Evolutionary conservation across 2,888 invertebrate species (phyloP).

Genomic region (Lepidocyrtinus sp.): DNA sequence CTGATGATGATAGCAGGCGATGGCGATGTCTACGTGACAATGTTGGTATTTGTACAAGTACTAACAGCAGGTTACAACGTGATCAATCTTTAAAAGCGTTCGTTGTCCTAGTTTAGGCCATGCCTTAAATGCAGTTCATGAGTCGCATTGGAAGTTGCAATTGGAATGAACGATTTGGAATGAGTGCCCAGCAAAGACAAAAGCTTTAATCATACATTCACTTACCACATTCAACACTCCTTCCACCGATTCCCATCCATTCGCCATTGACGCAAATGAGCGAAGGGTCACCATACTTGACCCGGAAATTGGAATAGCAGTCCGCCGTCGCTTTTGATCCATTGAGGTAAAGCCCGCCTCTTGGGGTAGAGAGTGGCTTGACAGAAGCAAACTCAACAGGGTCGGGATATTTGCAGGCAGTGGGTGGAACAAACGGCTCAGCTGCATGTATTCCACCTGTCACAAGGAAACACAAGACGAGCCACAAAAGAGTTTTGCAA

Average conservation of each 20-base stretch:
- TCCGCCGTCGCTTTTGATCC: constrained; percentile 49
- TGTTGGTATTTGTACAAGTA: too few relatives aligned
- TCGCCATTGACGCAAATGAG: constrained; percentile 54
- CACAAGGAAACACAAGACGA: constrained; percentile 46
- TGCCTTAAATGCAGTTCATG: too few relatives aligned
- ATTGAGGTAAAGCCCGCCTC: constrained; percentile 40
- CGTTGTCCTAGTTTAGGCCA: too few relatives aligned
- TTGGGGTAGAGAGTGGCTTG: constrained; percentile 33
- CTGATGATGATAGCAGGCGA: too few relatives aligned
- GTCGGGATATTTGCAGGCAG: constrained; percentile 41
- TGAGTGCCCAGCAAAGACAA: not conserved
- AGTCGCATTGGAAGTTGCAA: too few relatives aligned
- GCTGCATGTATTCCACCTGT: constrained; percentile 49
- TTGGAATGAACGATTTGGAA: not conserved
- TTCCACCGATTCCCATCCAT: constrained; percentile 39
- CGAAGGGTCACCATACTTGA: constrained; percentile 38
- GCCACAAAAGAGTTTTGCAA: constrained; percentile 55
- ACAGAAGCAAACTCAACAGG: constrained; percentile 48
- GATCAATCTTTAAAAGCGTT: too few relatives aligned
- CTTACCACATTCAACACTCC: constrained; percentile 51
- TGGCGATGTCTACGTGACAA: too few relatives aligned
- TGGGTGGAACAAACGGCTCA: constrained; percentile 38
- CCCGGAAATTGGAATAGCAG: constrained; percentile 54
- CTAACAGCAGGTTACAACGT: too few relatives aligned
- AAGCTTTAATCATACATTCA: too few relatives aligned